Evolutionary conservation across 2,888 invertebrate species (phyloP), one percentile per base, ranked within the genome.

Genomic region (Helobdella robusta): DNA sequence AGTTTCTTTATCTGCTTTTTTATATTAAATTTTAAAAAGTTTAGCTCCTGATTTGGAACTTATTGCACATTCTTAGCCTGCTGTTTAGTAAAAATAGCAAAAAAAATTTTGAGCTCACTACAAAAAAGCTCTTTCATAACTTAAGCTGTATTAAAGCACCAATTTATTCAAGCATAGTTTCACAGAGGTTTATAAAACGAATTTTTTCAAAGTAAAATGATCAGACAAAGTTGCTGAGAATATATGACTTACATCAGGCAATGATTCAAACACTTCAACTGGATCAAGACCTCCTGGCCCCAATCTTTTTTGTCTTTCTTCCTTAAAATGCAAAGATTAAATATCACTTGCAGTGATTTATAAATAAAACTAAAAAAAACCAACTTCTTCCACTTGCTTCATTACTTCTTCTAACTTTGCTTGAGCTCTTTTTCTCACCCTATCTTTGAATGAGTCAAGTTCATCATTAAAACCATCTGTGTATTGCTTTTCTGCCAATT

Each of bases 251-350:
- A 89, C 90, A 80, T 89, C 86, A 68, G 98, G 98, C 66, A 99
- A 82, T 69, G 87, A 84, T 75, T 95, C 92, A 76, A 93, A 91
- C 0, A 99, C 97, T 82, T 99, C 97, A 3, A 89, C 85, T 0
- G 97, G 97, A 81, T 99, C 98, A 20, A 99, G 83, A 0, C 97
- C 97, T n/a, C 97, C 98, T 0, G 98, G 98, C 0, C 97, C 95
- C 15, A 94, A 82, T 36, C 94, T 83, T 62, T 87, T 87, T 75
- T 89, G 83, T 65, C 86, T 83, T 73, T 93, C 93, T 76, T 91
- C 89, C 79, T 92, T 69, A 20, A 56, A 23, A 11, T 48, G 6
- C 56, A 56, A 56, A 2, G 34, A 59, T 25, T 30, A 25, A 59
- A 11, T 11, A 59, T 15, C 30, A 11, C 11, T 40, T 15, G 44